Conservation (phyloP, 2,113 vertebrate genomes). For the Brachyistius frenatus region DNA sequence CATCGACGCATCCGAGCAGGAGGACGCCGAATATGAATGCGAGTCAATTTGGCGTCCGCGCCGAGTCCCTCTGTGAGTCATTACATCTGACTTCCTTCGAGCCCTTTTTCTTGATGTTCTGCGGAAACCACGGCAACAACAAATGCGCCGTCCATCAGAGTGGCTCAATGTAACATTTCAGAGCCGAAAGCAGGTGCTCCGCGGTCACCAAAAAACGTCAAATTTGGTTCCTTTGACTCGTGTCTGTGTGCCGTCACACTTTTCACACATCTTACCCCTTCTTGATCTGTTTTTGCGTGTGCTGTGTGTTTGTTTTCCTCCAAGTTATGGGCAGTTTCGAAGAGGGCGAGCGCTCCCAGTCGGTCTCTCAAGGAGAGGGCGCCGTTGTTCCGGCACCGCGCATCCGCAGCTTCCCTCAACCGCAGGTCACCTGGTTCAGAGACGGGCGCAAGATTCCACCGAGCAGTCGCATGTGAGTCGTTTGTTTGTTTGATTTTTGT, state of each 20-base stretch:
- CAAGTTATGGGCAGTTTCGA: slow-evolving; percentile 97
- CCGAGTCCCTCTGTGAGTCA: slow-evolving; percentile 66
- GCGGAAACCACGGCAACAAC: slow-evolving; percentile 71
- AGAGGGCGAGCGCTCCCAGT: slow-evolving; percentile 88
- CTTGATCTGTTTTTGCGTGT: background rate
- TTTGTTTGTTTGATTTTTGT: background rate
- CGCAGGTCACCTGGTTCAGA: slow-evolving; percentile 97
- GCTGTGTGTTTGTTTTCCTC: slow-evolving; percentile 1
- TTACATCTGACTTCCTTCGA: slow-evolving; percentile 32
- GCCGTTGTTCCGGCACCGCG: slow-evolving; percentile 89
- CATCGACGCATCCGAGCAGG: slow-evolving; percentile 24
- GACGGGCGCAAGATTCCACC: slow-evolving; percentile 97
- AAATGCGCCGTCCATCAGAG: slow-evolving; percentile 54
- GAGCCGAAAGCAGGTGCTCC: slow-evolving; percentile 49
- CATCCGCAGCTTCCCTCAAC: slow-evolving; percentile 95
- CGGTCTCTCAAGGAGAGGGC: slow-evolving; percentile 93
- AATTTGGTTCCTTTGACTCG: slow-evolving; percentile 9
- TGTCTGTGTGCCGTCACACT: background rate
- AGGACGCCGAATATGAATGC: slow-evolving; percentile 52
- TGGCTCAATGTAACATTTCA: slow-evolving; percentile 27
- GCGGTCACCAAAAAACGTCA: slow-evolving; percentile 35
- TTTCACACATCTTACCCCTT: background rate
- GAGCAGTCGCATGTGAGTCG: slow-evolving; percentile 95
- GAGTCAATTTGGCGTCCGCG: slow-evolving; percentile 49
- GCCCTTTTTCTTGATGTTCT: slow-evolving; percentile 29